These are phyloP conservation scores for Sebastes wilsoni DNA, from an alignment of 2,797 vertebrate species.

Conservation along the genomic window DNA sequence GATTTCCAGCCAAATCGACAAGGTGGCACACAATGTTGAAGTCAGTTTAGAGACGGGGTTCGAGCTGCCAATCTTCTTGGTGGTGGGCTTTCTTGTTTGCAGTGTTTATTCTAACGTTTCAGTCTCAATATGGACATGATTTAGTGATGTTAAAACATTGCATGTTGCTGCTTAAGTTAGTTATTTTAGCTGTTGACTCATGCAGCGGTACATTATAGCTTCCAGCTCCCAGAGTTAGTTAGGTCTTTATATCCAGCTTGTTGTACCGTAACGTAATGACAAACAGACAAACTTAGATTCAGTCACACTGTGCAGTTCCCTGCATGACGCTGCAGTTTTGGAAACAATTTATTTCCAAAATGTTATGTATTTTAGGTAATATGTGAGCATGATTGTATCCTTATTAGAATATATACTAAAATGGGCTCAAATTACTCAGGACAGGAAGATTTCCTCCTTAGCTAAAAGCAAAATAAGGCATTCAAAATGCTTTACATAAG, in stretches of 20 bases:
- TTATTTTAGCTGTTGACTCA: slow-evolving; percentile 56
- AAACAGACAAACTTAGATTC: slow-evolving; percentile 45
- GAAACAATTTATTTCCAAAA: neutral
- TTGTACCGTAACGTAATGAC: slow-evolving; percentile 59
- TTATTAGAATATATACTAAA: neutral
- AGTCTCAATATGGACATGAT: slow-evolving; percentile 48
- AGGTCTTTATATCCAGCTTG: slow-evolving; percentile 19
- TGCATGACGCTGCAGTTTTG: neutral
- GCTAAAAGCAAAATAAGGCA: neutral
- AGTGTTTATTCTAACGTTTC: slow-evolving; percentile 52
- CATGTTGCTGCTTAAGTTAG: slow-evolving; percentile 48
- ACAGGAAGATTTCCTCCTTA: neutral
- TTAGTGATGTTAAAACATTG: slow-evolving; percentile 36
- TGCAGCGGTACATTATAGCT: slow-evolving; percentile 36
- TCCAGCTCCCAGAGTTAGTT: slow-evolving; percentile 28
- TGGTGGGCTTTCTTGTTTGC: slow-evolving; percentile 14
- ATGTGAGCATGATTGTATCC: neutral
- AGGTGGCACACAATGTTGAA: slow-evolving; percentile 14
- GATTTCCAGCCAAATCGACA: slow-evolving; percentile 20
- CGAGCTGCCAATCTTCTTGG: slow-evolving; percentile 33
- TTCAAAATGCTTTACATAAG: neutral
- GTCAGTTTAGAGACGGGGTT: neutral
- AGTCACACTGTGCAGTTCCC: neutral
- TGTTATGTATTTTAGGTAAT: neutral
- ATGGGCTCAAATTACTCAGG: neutral